Evolutionary conservation across 2,888 invertebrate species (phyloP).

Genomic region (Branchellion lobata): DNA sequence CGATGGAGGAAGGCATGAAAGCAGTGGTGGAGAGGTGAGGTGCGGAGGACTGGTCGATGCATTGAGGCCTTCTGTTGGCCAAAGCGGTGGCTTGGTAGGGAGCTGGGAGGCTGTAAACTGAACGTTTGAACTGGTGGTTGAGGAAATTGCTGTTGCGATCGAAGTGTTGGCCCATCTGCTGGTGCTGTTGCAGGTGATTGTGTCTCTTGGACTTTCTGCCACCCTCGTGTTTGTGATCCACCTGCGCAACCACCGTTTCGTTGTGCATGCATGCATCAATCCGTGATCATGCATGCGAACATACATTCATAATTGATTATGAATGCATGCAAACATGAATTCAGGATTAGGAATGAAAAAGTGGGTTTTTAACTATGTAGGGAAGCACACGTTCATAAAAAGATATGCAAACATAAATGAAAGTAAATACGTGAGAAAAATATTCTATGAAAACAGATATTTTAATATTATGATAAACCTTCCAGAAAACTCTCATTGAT

Average conservation of each 20-base stretch:
- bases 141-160: neutral
- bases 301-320: neutral
- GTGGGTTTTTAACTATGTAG: too few relatives aligned
- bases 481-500: too few relatives aligned
- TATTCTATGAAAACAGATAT: too few relatives aligned
- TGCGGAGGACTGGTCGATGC: neutral
- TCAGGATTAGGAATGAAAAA: too few relatives aligned
- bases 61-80: slow-evolving; percentile 28
- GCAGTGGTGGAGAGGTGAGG: neutral
- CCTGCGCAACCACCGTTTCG: neutral
- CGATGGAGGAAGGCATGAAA: neutral
- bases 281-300: neutral
- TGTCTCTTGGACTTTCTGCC: slow-evolving; percentile 21
- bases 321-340: too few relatives aligned
- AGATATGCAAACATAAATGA: too few relatives aligned
- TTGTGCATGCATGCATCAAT: neutral
- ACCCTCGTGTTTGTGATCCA: slow-evolving; percentile 30
- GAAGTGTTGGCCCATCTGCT: neutral
- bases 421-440: too few relatives aligned
- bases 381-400: too few relatives aligned
- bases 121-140: slow-evolving; percentile 20
- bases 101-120: slow-evolving; percentile 34
- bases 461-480: too few relatives aligned
- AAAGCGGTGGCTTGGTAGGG: slow-evolving; percentile 39
- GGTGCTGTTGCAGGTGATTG: slow-evolving; percentile 11